Percentiles rank a stretch among this genome's conserved stretches.
phyloP scores from a whole-genome alignment of 2,113 vertebrate species.

The Craseonycteris thonglongyai region DNA sequence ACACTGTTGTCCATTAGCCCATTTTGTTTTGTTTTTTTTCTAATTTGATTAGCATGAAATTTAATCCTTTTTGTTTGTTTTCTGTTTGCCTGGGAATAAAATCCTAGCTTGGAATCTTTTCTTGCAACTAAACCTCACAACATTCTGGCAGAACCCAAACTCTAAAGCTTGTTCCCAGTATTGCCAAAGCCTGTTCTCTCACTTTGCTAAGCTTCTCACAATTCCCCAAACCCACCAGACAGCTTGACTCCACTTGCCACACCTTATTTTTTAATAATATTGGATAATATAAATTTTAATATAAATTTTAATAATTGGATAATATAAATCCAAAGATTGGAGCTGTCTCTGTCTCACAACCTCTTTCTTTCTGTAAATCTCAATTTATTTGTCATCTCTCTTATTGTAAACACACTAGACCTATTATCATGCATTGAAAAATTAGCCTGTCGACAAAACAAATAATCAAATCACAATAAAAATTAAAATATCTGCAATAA shows the following conservation, averaged over 20 bases:
- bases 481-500: background rate
- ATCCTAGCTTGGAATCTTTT: background rate
- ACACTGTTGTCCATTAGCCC: background rate
- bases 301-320: too few relatives aligned
- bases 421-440: background rate
- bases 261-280: background rate
- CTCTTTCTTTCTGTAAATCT: background rate
- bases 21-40: background rate
- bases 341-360: background rate
- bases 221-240: background rate
- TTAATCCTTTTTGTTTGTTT: constrained; percentile 1
- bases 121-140: background rate
- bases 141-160: background rate
- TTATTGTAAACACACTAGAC: background rate
- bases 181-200: background rate
- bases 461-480: background rate
- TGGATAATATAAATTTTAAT: too few relatives aligned
- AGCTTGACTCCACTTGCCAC: background rate
- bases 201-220: background rate
- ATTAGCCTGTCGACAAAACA: background rate
- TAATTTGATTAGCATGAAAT: background rate
- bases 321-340: too few relatives aligned
- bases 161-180: background rate
- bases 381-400: background rate
- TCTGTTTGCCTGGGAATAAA: background rate